phyloP scores from a whole-genome alignment of 2,797 vertebrate species.

The Bryconaethiops microstoma region DNA sequence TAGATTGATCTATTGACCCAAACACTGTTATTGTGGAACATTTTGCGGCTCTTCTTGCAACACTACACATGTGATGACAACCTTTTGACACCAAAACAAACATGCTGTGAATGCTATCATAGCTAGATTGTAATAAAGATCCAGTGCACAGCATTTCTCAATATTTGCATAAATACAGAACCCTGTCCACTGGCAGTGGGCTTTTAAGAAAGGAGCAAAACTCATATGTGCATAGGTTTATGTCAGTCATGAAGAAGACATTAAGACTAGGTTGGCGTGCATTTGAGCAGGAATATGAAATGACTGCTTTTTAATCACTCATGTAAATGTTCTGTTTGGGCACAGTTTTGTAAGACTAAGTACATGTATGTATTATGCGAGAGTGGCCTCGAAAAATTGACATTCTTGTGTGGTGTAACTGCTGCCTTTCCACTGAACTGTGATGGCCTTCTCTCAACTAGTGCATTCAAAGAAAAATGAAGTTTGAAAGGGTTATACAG shows the following conservation, averaged over 20 bases:
- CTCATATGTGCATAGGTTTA: background rate
- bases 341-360: too few species aligned
- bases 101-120: background rate
- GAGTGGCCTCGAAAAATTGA: background rate
- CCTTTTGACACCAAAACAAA: background rate
- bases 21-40: too few species aligned
- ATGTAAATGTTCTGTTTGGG: background rate
- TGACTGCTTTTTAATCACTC: background rate
- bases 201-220: background rate
- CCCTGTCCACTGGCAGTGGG: background rate
- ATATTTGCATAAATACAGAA: background rate
- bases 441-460: background rate
- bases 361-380: background rate
- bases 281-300: background rate
- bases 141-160: background rate
- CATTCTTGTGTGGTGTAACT: background rate
- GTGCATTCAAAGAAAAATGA: background rate
- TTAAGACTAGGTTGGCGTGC: background rate
- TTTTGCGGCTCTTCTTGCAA: background rate
- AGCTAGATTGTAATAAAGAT: background rate
- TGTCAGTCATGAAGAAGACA: background rate
- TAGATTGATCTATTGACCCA: background rate
- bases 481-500: constrained; percentile 13
- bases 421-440: background rate
- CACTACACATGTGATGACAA: background rate